Percentiles rank a stretch among this genome's conserved stretches.
phyloP scores from a whole-genome alignment of 2,888 invertebrate species.

The Polymixis lichenea region DNA sequence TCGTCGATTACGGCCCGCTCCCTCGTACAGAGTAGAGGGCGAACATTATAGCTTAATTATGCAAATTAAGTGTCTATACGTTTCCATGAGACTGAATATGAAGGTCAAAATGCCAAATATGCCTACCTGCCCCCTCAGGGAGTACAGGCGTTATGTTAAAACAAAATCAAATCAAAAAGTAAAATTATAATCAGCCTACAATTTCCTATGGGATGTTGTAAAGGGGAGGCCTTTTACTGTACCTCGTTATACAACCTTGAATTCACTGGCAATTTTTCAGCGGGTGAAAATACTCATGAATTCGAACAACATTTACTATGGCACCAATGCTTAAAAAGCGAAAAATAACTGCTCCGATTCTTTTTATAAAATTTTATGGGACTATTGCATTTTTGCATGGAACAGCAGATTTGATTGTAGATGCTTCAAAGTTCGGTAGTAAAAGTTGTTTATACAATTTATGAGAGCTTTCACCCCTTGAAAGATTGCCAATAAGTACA shows the following conservation, averaged over 20 bases:
- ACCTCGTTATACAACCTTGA: not conserved
- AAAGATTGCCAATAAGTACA: not conserved
- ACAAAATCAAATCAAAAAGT: constrained; percentile 41
- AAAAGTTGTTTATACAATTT: constrained; percentile 5
- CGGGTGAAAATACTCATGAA: not conserved
- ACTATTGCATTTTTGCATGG: constrained; percentile 14
- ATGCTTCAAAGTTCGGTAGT: not conserved
- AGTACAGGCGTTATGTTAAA: constrained; percentile 6
- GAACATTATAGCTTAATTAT: no score
- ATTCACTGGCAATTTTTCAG: not conserved
- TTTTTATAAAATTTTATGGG: constrained; percentile 6
- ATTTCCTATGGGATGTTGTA: constrained; percentile 18
- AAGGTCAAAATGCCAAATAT: not conserved
- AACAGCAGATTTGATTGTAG: constrained; percentile 19
- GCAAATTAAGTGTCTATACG: no score
- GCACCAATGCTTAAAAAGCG: not conserved
- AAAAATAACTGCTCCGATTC: not conserved
- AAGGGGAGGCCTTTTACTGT: not conserved
- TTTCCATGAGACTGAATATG: not conserved
- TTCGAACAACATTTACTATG: not conserved
- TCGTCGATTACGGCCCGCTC: not conserved
- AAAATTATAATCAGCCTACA: constrained; percentile 24
- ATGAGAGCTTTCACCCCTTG: constrained; percentile 17
- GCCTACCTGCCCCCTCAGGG: not conserved
- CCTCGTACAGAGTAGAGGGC: no score